phyloP scores from a whole-genome alignment of 2,797 vertebrate genomes.

The Neosilurus mollespiculum region DNA sequence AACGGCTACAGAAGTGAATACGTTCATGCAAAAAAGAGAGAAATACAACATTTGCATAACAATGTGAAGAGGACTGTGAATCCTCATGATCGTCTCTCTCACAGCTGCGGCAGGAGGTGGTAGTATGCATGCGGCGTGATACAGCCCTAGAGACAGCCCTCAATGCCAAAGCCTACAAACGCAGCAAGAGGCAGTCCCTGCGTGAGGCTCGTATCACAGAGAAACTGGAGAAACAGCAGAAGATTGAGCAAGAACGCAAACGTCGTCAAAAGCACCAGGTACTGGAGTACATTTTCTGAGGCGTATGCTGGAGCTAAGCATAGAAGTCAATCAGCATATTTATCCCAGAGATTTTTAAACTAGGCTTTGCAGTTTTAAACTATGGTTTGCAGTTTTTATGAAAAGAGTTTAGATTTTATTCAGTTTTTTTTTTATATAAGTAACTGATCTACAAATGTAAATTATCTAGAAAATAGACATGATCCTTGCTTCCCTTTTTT shows the following conservation, averaged over 20 bases:
- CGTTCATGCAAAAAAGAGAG: background rate
- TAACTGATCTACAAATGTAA: background rate
- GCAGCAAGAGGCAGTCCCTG: conserved; percentile 93
- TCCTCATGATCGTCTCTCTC: background rate
- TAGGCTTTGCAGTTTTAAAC: background rate
- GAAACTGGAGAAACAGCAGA: conserved; percentile 98
- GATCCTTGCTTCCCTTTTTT: background rate
- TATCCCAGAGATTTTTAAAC: background rate
- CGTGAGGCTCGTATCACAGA: conserved; percentile 95
- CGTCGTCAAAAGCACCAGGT: conserved; percentile 97
- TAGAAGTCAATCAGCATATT: background rate
- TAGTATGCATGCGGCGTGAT: conserved; percentile 96
- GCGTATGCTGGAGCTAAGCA: background rate
- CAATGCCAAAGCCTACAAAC: conserved; percentile 95
- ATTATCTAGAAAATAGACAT: background rate
- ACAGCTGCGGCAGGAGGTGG: conserved; percentile 93
- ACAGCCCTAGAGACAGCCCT: conserved; percentile 93
- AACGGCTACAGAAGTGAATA: background rate
- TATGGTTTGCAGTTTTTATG: background rate
- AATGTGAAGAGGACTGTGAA: background rate
- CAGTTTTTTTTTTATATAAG: background rate
- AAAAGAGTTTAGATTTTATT: background rate
- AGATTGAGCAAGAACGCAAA: conserved; percentile 96
- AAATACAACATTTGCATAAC: background rate
- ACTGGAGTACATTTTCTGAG: background rate